Evolutionary conservation across 2,888 invertebrate genomes (phyloP), one percentile per base, ranked within the genome.

Genomic region (Rhagium mordax): DNA sequence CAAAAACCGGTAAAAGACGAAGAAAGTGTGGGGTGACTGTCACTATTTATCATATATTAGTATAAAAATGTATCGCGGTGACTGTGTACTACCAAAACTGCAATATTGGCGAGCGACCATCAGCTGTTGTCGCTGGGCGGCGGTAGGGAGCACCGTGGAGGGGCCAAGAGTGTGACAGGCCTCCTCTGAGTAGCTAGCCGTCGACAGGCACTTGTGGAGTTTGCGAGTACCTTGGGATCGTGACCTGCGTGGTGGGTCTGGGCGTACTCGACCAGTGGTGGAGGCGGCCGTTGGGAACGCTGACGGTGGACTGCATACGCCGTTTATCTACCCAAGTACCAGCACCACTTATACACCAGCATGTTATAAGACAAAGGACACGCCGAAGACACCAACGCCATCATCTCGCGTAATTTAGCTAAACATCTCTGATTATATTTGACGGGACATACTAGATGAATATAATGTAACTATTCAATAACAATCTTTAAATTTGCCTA

Each of bases 221-320:
- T 94, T 94, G 91, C 94, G 94, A 92, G 95, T 96, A 95, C 96
- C 97, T 95, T 97, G 97, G 89, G 95, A 95, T 90, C 96, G 95
- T 89, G 95, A 95, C 88, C 96, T 94, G 73, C 82, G 94, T 88
- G 94, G 92, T 82, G 91, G 90, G 84, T 93, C 93, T 84, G 89
- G 88, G 84, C 90, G 86, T 82, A 85, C 84, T 83, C 88, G 86
- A 74, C 86, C 84, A 79, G 78, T 72, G 80, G 74, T 72, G 77
- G 41, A 41, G 67, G 62, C 76, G 64, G 21, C 55, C 70, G 66
- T 21, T 33, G 70, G 70, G 61, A 79, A 75, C 77, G 78, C 69
- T 72, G 78, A 53, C 76, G 78, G 76, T 75, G 92, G 92, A 86
- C 92, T 90, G 90, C 93, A 93, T 89, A 93, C 91, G 88, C 93